phyloP scores from a whole-genome alignment of 2,113 vertebrate genomes.

The Pangasianodon gigas region DNA sequence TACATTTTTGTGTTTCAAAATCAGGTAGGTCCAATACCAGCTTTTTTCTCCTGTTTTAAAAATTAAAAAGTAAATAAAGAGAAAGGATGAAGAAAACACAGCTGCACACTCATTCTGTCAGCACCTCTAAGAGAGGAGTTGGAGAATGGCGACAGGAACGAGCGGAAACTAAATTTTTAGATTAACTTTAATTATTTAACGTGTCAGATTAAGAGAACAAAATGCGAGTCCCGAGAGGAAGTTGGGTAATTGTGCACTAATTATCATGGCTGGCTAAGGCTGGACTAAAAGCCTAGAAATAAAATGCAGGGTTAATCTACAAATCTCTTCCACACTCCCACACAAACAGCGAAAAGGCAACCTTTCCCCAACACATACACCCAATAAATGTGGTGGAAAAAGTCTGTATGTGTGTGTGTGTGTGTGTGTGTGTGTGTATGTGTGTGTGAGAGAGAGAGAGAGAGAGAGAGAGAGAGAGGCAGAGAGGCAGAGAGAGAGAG shows the following conservation, averaged over 20 bases:
- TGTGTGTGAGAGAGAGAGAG: no score
- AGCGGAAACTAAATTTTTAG: conserved; percentile 47
- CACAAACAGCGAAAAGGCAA: conserved; percentile 2
- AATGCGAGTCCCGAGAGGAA: conserved; percentile 69
- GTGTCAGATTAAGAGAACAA: conserved; percentile 75
- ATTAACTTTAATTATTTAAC: conserved; percentile 74
- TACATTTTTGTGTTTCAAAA: conserved; percentile 9
- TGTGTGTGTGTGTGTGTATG: no score
- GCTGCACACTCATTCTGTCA: not conserved
- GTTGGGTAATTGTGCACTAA: conserved; percentile 71
- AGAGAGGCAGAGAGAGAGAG: not conserved
- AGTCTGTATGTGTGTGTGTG: not conserved
- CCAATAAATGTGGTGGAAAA: conserved; percentile 8
- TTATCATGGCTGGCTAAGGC: conserved; percentile 61
- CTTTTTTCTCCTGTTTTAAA: not conserved
- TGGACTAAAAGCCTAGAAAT: conserved; percentile 25
- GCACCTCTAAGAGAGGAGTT: not conserved
- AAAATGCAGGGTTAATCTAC: conserved; percentile 41
- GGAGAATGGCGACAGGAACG: not conserved
- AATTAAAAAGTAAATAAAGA: not conserved
- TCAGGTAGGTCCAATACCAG: not conserved
- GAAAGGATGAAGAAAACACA: not conserved
- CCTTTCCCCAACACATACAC: not conserved
- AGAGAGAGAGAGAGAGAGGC: not conserved
- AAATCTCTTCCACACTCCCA: not conserved